These are phyloP conservation scores for Microhierax caerulescens DNA, from an alignment of 2,797 vertebrate species.

Conservation along the genomic window DNA sequence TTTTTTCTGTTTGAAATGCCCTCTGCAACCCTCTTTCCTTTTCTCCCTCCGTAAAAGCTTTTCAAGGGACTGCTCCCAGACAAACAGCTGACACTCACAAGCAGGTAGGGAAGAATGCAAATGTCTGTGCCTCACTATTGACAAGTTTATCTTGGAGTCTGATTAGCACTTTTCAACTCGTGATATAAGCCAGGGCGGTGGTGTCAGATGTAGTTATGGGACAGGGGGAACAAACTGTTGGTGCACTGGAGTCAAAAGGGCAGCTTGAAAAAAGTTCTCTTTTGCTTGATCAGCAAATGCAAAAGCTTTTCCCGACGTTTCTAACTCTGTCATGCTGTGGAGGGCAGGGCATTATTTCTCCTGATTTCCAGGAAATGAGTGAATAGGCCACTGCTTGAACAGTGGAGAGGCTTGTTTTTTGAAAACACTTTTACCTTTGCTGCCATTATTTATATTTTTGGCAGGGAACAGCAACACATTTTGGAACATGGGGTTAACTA, in stretches of 20 bases:
- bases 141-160: constrained; percentile 58
- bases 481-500: background rate
- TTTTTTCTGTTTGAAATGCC: constrained; percentile 13
- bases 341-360: background rate
- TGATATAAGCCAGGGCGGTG: background rate
- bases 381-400: background rate
- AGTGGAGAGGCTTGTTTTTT: background rate
- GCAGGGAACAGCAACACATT: background rate
- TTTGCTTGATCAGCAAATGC: background rate
- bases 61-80: constrained; percentile 49
- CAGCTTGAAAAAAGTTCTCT: background rate
- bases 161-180: constrained; percentile 21
- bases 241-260: constrained; percentile 20
- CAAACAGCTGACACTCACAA: constrained; percentile 52
- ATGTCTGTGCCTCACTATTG: constrained; percentile 2
- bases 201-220: constrained; percentile 18
- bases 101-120: constrained; percentile 60
- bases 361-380: background rate
- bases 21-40: background rate
- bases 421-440: background rate
- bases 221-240: background rate
- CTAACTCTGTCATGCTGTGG: background rate
- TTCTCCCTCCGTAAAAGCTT: constrained; percentile 27
- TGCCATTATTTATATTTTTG: background rate
- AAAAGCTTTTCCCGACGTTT: background rate